Evolutionary conservation across 2,888 invertebrate genomes (phyloP).

Genomic region (Nymphalis polychloros): DNA sequence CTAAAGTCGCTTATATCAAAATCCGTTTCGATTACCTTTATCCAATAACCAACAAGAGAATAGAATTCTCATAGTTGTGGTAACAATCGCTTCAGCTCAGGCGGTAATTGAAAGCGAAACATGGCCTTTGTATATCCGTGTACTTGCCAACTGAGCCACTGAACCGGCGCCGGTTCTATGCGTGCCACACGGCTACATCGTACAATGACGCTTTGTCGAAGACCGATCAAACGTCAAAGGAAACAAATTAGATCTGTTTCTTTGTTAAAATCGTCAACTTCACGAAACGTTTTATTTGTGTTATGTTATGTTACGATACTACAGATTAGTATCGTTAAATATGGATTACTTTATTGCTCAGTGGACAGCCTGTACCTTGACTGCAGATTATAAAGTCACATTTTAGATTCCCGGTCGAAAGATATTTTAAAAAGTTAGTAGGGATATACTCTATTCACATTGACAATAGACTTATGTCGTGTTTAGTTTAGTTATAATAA

Average conservation of each 20-base stretch:
- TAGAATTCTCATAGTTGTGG: slow-evolving; percentile 5
- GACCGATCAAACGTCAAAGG: neutral
- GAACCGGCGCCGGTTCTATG: neutral
- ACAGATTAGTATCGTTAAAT: too few relatives aligned
- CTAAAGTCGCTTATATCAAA: neutral
- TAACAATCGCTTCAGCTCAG: slow-evolving; percentile 8
- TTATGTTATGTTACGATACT: too few relatives aligned
- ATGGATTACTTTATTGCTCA: too few relatives aligned
- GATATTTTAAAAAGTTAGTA: too few relatives aligned
- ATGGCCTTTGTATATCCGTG: neutral
- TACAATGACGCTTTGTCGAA: neutral
- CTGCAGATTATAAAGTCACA: too few relatives aligned
- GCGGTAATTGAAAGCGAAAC: slow-evolving; percentile 8
- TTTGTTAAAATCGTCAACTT: neutral
- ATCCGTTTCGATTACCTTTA: neutral
- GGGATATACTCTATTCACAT: too few relatives aligned
- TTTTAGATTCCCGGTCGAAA: too few relatives aligned
- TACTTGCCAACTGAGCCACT: neutral
- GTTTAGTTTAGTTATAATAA: too few relatives aligned
- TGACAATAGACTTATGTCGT: too few relatives aligned
- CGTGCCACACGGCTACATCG: neutral
- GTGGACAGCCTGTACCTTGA: too few relatives aligned
- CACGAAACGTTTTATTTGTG: too few relatives aligned
- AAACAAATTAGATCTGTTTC: neutral
- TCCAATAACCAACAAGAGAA: neutral